phyloP scores from a whole-genome alignment of 2,888 invertebrate genomes.

The Spilarctia lutea region DNA sequence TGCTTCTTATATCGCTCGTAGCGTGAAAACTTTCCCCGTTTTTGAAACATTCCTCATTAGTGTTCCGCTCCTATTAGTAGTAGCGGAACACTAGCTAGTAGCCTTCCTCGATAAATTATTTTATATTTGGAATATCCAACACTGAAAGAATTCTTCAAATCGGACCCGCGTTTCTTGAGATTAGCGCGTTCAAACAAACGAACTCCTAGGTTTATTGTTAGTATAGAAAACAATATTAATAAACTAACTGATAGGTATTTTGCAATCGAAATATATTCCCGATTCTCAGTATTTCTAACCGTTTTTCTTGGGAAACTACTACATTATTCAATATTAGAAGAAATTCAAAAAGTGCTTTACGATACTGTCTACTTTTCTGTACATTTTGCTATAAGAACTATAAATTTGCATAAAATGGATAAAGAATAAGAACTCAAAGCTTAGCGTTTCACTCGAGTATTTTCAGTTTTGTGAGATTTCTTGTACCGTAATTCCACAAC shows the following conservation, averaged over 20 bases:
- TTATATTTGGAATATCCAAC: no score
- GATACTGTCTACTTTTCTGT: background rate
- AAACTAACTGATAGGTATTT: background rate
- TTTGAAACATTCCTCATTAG: no score
- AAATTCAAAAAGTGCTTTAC: background rate
- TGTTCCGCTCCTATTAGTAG: no score
- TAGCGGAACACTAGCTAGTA: no score
- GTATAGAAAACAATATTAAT: no score
- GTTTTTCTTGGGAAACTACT: background rate
- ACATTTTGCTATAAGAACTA: background rate
- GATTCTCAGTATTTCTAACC: background rate
- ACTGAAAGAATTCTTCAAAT: no score
- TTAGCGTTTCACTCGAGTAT: background rate
- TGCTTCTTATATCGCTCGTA: no score
- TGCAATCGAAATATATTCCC: background rate
- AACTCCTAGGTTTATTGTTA: no score
- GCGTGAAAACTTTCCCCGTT: no score
- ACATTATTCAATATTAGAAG: background rate
- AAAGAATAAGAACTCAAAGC: background rate
- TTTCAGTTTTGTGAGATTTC: background rate
- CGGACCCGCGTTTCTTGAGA: no score
- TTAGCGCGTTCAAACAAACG: no score
- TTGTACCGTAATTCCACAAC: background rate
- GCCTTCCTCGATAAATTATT: no score
- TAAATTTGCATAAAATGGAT: background rate